Percentiles rank a stretch among this genome's conserved stretches.
phyloP scores from a whole-genome alignment of 2,888 invertebrate genomes.

The Siphonodentalium dalli region DNA sequence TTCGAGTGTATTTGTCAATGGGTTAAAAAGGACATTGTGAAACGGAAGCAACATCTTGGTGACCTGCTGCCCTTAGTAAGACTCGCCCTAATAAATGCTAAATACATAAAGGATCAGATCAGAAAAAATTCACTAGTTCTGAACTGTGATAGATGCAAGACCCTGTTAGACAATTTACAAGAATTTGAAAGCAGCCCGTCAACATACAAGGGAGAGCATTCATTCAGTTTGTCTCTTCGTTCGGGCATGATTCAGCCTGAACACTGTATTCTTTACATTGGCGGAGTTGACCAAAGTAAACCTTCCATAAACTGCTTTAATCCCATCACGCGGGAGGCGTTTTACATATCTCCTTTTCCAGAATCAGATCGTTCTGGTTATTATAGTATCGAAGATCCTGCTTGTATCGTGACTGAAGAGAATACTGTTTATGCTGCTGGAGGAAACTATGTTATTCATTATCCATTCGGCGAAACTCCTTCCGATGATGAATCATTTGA shows the following conservation, averaged over 20 bases:
- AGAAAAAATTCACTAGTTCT: constrained; percentile 38
- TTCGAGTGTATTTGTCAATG: constrained; percentile 54
- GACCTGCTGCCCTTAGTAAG: constrained; percentile 50
- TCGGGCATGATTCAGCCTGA: constrained; percentile 62
- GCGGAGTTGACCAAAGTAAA: constrained; percentile 51
- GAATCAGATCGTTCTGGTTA: constrained; percentile 45
- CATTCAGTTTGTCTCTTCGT: constrained; percentile 48
- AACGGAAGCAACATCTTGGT: constrained; percentile 39
- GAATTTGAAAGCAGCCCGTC: constrained; percentile 52
- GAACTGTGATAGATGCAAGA: constrained; percentile 39
- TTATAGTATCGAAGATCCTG: constrained; percentile 59
- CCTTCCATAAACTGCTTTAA: constrained; percentile 62
- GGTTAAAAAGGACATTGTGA: constrained; percentile 39
- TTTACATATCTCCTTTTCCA: constrained; percentile 56
- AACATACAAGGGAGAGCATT: constrained; percentile 43
- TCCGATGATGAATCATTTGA: constrained; percentile 60
- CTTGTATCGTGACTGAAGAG: constrained; percentile 57
- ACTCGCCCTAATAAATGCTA: constrained; percentile 44
- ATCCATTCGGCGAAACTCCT: constrained; percentile 47
- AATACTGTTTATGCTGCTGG: constrained; percentile 58
- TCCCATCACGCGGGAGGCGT: constrained; percentile 60
- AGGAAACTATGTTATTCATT: constrained; percentile 59
- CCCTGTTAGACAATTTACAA: constrained; percentile 42
- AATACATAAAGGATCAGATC: constrained; percentile 46
- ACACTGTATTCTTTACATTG: constrained; percentile 55